Evolutionary conservation across 1,140 invertebrate genomes (phyloP).

Genomic region (Aradophagus sp.): DNA sequence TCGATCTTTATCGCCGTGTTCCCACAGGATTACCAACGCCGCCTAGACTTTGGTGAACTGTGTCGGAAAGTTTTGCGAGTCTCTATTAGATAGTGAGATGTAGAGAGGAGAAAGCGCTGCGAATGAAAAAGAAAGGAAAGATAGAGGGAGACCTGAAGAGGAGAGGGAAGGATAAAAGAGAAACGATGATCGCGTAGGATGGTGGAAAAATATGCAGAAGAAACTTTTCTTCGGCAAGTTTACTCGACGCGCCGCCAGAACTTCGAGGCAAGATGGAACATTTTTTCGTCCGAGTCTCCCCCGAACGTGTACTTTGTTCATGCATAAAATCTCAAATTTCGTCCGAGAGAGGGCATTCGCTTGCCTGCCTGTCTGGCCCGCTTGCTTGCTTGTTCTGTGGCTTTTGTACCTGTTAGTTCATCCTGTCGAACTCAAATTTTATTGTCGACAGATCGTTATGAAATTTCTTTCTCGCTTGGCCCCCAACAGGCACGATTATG

Average conservation of each 20-base stretch:
- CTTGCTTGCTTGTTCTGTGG: too few species aligned
- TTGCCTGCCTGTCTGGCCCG: slow-evolving; percentile 17
- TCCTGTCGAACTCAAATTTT: slow-evolving; percentile 44
- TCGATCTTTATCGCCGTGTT: slow-evolving; percentile 67
- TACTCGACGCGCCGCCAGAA: slow-evolving; percentile 57
- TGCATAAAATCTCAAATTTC: slow-evolving; percentile 69
- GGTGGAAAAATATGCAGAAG: slow-evolving; percentile 67
- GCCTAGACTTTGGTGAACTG: slow-evolving; percentile 48
- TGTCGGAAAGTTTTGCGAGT: slow-evolving; percentile 60
- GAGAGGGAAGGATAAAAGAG: too few species aligned
- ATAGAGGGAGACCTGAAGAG: too few species aligned
- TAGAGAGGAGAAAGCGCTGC: slow-evolving; percentile 10
- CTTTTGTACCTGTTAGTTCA: slow-evolving; percentile 49
- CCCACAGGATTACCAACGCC: slow-evolving; percentile 54
- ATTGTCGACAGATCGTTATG: slow-evolving; percentile 49
- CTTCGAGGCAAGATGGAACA: slow-evolving; percentile 65
- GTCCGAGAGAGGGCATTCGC: slow-evolving; percentile 12
- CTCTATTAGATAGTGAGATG: slow-evolving; percentile 59
- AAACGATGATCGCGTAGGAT: slow-evolving; percentile 62
- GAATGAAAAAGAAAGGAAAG: slow-evolving; percentile 40
- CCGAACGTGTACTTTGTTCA: slow-evolving; percentile 62
- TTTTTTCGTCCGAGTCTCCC: slow-evolving; percentile 63
- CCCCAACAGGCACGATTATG: slow-evolving; percentile 46
- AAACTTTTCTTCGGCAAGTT: slow-evolving; percentile 62
- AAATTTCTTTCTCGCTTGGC: slow-evolving; percentile 33